Base-by-base conservation (phyloP, 2,113 vertebrate genomes). In the Apistogramma diplotaenia region DNA sequence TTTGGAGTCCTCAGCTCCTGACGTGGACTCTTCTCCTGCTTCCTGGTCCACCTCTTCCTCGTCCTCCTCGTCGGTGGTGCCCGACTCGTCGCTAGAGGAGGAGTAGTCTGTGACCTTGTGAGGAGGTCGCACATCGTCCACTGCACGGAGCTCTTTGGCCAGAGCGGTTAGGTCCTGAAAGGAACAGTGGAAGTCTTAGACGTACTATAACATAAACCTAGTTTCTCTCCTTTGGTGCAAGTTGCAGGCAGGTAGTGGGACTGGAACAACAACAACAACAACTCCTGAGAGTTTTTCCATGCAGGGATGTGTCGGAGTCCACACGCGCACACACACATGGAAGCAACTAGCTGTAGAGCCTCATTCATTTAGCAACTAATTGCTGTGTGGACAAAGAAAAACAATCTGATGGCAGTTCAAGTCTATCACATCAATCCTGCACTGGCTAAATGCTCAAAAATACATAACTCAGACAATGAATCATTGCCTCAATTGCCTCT, bases 31-130 rank as follows among this genome's bases (percentile, higher is more conserved):
- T 8, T 98, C 98, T 12, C 96, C 96, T 7, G 95, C 96, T 87
- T 99, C 98, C 92, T 99, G 98, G 49, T 99, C 98, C 70, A 97
- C 96, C 11, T 99, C 98, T 51, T 99, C 98, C 0, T 99, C 98
- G 0, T 99, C 98, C 31, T 99, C 98, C 72, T 99, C 98, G 1
- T 99, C 98, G 0, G 97, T 99, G 0, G 98, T 99, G 76, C 97
- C 98, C 0, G 98, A 99, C 51, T 99, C 98, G 62, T 99, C 98
- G 78, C 98, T 99, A 5, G 98, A 99, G 25, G 98, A 99, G 2
- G 98, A 99, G 90, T 99, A 99, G 89, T 99, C 98, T 0, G 98
- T 99, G 65, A 99, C 98, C 91, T 99, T 99, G 94, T 99, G 97
- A 1, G 96, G 97, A 3, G 97, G 97, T 43, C 97, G 93, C 56